Conservation (phyloP, 2,888 invertebrate species). For the Drosophila tanythrix region DNA sequence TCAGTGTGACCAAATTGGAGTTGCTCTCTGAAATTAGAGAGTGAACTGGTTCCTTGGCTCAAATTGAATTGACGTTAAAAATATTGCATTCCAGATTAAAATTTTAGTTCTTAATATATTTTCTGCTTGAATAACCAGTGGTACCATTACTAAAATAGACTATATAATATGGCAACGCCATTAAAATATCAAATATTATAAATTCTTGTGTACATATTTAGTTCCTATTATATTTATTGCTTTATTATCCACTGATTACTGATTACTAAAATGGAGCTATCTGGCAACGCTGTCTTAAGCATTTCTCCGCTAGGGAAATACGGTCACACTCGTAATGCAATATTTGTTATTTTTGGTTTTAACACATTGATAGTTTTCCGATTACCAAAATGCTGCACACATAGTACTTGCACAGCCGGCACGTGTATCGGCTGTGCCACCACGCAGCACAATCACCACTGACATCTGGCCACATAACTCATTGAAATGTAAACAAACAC, state of each 20-base stretch:
- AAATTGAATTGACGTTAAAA: not conserved
- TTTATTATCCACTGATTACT: too few species aligned
- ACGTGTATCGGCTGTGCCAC: constrained; percentile 31
- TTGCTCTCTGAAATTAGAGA: not conserved
- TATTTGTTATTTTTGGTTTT: constrained; percentile 14
- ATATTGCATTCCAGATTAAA: not conserved
- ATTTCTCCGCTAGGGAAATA: not conserved
- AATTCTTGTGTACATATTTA: not conserved
- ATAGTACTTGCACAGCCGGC: constrained; percentile 48
- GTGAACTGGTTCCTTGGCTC: not conserved
- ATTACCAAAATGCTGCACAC: constrained; percentile 19
- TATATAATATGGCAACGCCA: too few species aligned
- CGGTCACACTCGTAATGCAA: constrained; percentile 20
- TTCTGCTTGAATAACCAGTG: not conserved
- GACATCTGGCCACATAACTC: constrained; percentile 2
- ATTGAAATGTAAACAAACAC: constrained; percentile 35
- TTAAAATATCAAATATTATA: too few species aligned
- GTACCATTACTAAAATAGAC: not conserved
- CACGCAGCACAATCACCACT: constrained; percentile 1
- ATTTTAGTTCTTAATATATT: not conserved
- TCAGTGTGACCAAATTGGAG: not conserved
- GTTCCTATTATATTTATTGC: not conserved
- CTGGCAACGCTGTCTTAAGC: constrained; percentile 15
- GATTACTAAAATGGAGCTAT: not conserved
- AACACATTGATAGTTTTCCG: not conserved